These are phyloP conservation scores for Bos javanicus DNA, from an alignment of 2,113 vertebrate species.

Conservation along the genomic window DNA sequence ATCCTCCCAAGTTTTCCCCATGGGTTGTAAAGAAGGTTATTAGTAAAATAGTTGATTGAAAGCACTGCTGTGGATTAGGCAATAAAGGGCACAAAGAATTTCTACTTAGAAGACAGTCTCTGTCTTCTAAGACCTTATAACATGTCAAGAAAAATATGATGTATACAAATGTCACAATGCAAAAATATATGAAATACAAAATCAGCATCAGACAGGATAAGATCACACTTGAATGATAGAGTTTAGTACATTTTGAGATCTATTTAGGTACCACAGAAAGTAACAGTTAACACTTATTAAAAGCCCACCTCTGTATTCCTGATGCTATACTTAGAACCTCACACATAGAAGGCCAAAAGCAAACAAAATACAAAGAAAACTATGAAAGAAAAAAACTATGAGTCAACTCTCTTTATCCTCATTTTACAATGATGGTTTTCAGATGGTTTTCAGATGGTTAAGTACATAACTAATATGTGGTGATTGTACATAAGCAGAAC, in stretches of 20 bases:
- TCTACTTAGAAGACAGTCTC: not conserved
- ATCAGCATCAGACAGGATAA: not conserved
- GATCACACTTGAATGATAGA: not conserved
- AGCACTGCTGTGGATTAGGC: not conserved
- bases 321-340: not conserved
- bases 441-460: too few relatives aligned
- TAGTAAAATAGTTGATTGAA: constrained; percentile 37
- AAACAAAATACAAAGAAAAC: not conserved
- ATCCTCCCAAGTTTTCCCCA: constrained; percentile 38
- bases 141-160: not conserved
- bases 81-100: not conserved
- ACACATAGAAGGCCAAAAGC: not conserved
- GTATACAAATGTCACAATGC: not conserved
- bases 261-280: not conserved
- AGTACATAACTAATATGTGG: not conserved
- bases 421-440: not conserved
- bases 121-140: not conserved
- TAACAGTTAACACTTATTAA: not conserved
- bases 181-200: not conserved
- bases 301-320: not conserved
- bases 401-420: not conserved
- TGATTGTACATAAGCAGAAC: not conserved
- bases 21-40: constrained; percentile 14
- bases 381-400: not conserved
- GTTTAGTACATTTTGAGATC: not conserved